A percentile compares a stretch with the other conserved stretches of the same genome.
These are phyloP conservation scores for Zhengitettix transpicula DNA, from an alignment of 2,888 invertebrate species.

Conservation along the genomic window DNA sequence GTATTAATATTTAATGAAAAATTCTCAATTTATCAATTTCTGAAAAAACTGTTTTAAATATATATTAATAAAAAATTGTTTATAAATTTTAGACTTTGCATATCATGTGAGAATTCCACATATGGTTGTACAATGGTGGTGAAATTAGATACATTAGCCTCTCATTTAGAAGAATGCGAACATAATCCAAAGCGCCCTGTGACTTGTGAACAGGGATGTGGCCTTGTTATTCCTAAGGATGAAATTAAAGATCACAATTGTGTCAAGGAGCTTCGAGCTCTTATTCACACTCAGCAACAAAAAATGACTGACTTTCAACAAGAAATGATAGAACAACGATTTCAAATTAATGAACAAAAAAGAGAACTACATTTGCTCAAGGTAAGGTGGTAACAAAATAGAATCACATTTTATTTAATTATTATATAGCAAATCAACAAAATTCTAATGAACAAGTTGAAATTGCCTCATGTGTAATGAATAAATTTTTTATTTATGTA, in stretches of 20 bases:
- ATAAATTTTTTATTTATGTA: neutral
- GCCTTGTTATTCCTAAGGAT: constrained; percentile 86
- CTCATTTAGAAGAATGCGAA: constrained; percentile 82
- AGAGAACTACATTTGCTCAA: constrained; percentile 75
- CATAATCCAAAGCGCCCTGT: constrained; percentile 88
- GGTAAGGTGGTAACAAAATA: no score
- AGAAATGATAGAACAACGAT: constrained; percentile 69
- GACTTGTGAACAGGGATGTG: constrained; percentile 87
- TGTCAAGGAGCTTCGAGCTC: constrained; percentile 66
- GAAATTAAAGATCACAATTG: constrained; percentile 90
- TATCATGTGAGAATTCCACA: constrained; percentile 78
- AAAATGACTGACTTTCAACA: constrained; percentile 75
- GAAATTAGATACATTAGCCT: constrained; percentile 70
- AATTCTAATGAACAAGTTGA: no score
- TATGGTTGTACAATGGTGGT: constrained; percentile 74
- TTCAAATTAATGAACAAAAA: constrained; percentile 78
- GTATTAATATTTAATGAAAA: neutral
- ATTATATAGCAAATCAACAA: no score
- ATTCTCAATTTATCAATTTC: neutral
- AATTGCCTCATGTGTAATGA: constrained; percentile 19
- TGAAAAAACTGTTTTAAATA: neutral
- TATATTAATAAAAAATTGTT: neutral
- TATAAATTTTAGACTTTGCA: constrained; percentile 51
- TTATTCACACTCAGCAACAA: constrained; percentile 73
- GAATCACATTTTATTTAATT: no score